Base-by-base conservation (phyloP, 2,888 invertebrate species). In the Pristionchus mayeri region DNA sequence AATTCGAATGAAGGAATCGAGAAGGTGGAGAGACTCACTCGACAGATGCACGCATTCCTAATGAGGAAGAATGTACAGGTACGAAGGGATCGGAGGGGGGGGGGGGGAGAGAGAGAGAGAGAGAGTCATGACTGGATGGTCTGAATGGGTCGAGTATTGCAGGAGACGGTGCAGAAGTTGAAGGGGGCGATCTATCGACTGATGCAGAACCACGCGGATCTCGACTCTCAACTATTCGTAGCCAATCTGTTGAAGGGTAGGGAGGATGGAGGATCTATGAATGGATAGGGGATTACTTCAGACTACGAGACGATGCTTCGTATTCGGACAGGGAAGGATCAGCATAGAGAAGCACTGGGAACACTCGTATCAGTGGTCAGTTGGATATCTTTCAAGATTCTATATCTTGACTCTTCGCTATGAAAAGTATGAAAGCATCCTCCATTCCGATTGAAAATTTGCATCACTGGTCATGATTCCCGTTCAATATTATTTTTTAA, bases 161-260 rank as follows among this genome's bases (percentile, higher is more conserved):
- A 95, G 90, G 95, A 96, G 87, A 97, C 96, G 93, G 95, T 97
- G 88, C 95, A 95, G 85, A 95, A 95, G 86, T 96, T 98, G 91
- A 95, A 96, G 89, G 95, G 95, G 1, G 96, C 96, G 0, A 95
- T 98, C 79, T 97, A 97, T 92, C 96, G 96, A 90, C 93, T 99
- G 85, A 96, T 98, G 94, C 95, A 96, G 0, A 96, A 97, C 87
- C 98, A 99, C 92, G 98, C 98, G 0, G 98, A 98, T 93, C 96
- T 96, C 87, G 95, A 96, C 86, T 97, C 97, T 93, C 94, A 98
- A 27, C 95, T 97, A 48, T 96, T 96, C 92, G 94, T 98, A 83
- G 97, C 98, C 0, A 95, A 96, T 54, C 95, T 96, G 67, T 96
- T 97, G 93, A 96, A 96, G 93, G 94, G 93, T 93, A 80, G 24